A percentile compares a stretch with the other conserved stretches of the same genome.
phyloP scores from a whole-genome alignment of 2,888 invertebrate genomes.

The Cartodere bifasciata region DNA sequence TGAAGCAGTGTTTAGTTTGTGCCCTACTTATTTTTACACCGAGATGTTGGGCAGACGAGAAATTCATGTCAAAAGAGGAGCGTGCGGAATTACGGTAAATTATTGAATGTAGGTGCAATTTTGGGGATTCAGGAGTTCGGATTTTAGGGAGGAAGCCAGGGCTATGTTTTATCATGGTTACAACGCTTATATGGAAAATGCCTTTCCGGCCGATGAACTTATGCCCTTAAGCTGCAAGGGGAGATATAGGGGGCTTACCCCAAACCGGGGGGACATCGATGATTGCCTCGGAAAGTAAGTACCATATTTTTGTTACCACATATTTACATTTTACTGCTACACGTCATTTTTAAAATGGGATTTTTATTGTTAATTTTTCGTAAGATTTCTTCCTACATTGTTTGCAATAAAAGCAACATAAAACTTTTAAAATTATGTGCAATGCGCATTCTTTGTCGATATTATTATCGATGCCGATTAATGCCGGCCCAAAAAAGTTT shows the following conservation, averaged over 20 bases:
- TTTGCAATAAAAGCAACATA: no score
- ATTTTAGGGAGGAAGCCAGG: conserved; percentile 70
- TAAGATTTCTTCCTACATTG: no score
- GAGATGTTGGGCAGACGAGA: conserved; percentile 14
- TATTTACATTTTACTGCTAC: no score
- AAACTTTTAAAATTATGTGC: no score
- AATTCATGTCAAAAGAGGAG: conserved; percentile 21
- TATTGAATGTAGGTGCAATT: conserved; percentile 2
- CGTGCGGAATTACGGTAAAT: conserved; percentile 20
- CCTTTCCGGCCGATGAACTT: conserved; percentile 95
- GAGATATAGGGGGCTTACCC: conserved; percentile 77
- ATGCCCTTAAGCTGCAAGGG: conserved; percentile 96
- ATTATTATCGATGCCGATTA: no score
- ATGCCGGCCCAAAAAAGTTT: no score
- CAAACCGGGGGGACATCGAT: conserved; percentile 91
- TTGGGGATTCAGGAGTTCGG: conserved; percentile 7
- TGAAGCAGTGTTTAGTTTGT: no score
- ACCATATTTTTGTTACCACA: no score
- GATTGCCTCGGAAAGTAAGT: conserved; percentile 94
- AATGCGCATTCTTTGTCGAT: no score
- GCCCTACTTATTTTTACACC: conserved; percentile 9
- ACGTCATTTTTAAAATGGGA: no score
- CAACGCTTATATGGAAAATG: conserved; percentile 90
- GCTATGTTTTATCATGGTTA: conserved; percentile 98
- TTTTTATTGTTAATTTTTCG: no score